Percentiles rank a stretch among this genome's conserved stretches.
Evolutionary conservation across 2,113 vertebrate species (phyloP).

Genomic region (Carlito syrichta): DNA sequence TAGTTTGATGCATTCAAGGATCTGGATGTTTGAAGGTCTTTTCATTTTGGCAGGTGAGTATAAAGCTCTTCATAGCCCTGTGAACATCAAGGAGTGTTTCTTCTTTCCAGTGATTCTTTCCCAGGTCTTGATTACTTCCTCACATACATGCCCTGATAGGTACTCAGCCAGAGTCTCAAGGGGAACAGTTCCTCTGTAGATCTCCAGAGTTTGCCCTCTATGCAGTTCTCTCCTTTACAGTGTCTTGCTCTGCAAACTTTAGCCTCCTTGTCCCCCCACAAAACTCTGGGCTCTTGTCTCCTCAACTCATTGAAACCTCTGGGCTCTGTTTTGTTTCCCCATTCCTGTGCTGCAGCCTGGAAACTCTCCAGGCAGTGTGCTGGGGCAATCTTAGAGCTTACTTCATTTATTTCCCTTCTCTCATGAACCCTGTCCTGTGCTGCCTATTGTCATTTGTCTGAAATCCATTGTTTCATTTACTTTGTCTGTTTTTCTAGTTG

Average conservation of each 20-base stretch:
- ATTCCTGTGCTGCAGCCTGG: not conserved
- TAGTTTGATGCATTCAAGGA: not conserved
- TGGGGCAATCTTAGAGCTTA: not conserved
- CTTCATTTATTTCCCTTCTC: not conserved
- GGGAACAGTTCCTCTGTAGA: not conserved
- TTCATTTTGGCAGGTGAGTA: not conserved
- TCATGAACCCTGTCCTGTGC: not conserved
- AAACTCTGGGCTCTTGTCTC: not conserved
- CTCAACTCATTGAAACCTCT: not conserved
- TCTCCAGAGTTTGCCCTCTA: not conserved
- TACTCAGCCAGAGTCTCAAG: not conserved
- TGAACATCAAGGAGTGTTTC: not conserved
- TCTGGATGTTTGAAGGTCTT: not conserved
- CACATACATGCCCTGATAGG: not conserved
- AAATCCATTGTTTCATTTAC: not conserved
- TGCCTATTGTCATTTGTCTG: not conserved
- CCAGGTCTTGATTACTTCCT: not conserved
- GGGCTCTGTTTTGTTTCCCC: not conserved
- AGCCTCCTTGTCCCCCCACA: not conserved
- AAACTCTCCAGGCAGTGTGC: not conserved
- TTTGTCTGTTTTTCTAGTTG: slow-evolving; percentile 16
- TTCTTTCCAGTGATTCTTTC: not conserved
- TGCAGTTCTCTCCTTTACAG: not conserved
- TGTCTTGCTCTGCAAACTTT: not conserved
- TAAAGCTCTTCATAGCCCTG: not conserved